Base-by-base conservation (phyloP, 1,140 invertebrate genomes). In the Drosophila kikkawai region DNA sequence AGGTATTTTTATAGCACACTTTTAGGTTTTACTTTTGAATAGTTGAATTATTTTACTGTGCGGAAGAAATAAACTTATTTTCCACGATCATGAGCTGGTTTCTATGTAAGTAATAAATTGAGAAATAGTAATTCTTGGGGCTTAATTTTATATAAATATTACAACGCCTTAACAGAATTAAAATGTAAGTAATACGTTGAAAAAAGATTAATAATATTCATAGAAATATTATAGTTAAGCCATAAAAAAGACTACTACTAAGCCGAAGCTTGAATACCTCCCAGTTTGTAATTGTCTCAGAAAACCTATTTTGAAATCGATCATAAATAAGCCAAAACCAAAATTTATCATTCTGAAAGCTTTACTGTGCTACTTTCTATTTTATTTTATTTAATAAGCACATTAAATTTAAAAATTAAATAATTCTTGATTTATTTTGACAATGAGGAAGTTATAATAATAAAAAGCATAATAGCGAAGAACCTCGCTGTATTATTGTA, bases 1-100 rank as follows among this genome's bases (percentile, higher is more conserved):
- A 26, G n/a, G 3, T 32, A 17, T 73, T 71, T 51, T 41, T 13
- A 32, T 71, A 3, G 29, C 34, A 22, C 13, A 29, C 26, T 36
- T 48, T 50, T 51, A 15, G 32, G 50, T 22, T 37, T 6, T 0
- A 1, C 7, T 8, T 4, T 22, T 55, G 17, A 15, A 15, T 19
- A 8, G 13, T 19, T 0, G 0, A 19, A n/a, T 13, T 0, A 34
- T n/a, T 53, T 17, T 12, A 32, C 9, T n/a, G 8, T 6, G 12
- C 48, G 7, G 1, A 34, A 12, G 7, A 17, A 17, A 3, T 32
- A 7, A 34, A 19, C 2, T 17, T 32, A 32, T 12, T 34, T 34
- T 26, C 13, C 15, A 26, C 0, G 29, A 7, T 17, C 3, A 13
- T 19, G 1, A 19, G 11, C 0, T 53, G 2, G 1, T 53, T 53